Evolutionary conservation across 2,797 vertebrate genomes (phyloP).

Genomic region (Eidolon dupreanum): DNA sequence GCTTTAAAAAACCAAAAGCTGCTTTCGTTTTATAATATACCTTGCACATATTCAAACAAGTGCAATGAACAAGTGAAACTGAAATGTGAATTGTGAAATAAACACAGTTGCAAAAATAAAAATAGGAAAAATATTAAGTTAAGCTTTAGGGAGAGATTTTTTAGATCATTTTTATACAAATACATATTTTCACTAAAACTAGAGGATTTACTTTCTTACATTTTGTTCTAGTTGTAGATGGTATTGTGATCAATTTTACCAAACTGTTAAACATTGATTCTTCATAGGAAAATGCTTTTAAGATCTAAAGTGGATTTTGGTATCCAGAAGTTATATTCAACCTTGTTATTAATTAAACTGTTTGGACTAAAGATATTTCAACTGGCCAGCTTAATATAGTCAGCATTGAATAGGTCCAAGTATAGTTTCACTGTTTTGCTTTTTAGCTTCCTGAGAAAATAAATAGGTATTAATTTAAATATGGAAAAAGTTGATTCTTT

Average conservation of each 20-base stretch:
- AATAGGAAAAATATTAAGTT: background rate
- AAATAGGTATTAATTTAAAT: slow-evolving; percentile 48
- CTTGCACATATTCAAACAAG: background rate
- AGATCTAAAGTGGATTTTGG: slow-evolving; percentile 11
- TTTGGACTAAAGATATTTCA: slow-evolving; percentile 28
- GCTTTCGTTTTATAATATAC: background rate
- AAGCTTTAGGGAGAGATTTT: background rate
- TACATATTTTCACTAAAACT: slow-evolving; percentile 28
- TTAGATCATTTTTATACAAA: slow-evolving; percentile 10
- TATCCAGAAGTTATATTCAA: background rate
- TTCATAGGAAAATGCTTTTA: slow-evolving; percentile 33
- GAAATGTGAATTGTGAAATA: slow-evolving; percentile 36
- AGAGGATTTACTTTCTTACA: background rate
- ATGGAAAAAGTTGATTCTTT: slow-evolving; percentile 51
- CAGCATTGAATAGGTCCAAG: background rate
- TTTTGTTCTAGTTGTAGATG: background rate
- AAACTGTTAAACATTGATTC: background rate
- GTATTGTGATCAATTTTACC: background rate
- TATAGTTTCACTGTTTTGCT: background rate
- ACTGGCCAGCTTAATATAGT: background rate
- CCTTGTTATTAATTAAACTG: slow-evolving; percentile 29
- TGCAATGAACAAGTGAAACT: background rate
- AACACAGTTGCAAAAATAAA: slow-evolving; percentile 7
- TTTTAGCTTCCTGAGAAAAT: slow-evolving; percentile 46
- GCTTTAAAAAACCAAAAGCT: background rate